Evolutionary conservation across 2,888 invertebrate species (phyloP), one percentile per base, ranked within the genome.

Genomic region (Osedax fenrisi): DNA sequence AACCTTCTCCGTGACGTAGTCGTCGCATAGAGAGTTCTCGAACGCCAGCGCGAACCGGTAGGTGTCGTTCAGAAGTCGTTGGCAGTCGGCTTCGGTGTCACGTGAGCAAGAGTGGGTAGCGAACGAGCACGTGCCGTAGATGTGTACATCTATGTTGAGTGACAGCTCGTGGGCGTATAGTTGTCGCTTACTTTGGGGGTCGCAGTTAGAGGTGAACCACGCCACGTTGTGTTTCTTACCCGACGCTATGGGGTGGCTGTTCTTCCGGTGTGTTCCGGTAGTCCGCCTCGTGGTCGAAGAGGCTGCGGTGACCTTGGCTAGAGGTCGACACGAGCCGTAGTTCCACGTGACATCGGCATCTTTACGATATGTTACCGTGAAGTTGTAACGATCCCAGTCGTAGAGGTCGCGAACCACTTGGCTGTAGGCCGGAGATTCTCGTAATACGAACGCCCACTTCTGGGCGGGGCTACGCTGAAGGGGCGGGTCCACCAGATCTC

Each of bases 121-220:
- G n/a, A n/a, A n/a, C 1, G 22, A 21, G 61, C 61, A 61, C 2
- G 2, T 61, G 13, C 61, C 61, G 61, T 61, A 61, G 3, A 61
- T 23, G 5, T 61, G 61, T 1, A 61, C 61, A 61, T 61, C 61
- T 3, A 61, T 5, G 13, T 61, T 5, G 3, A 23, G 13, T 5
- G 5, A 13, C 13, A 79, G 61, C 5, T 76, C 22, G 1, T 73
- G 17, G 17, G 78, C 78, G 66, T 78, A 78, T 0, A n/a, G 10
- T n/a, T 77, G 76, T 41, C 79, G 72, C 26, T 22, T 71, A 25
- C 78, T 77, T 2, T 75, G 64, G 5, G 79, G 76, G 22, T 64
- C 10, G 56, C 79, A 79, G 61, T 78, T 76, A 61, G 77, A 77
- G 25, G 78, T 78, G 41, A 79, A 75, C 79, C 79, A 79, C 1